Evolutionary conservation across 2,797 vertebrate species (phyloP), one percentile per base, ranked within the genome.

Genomic region (Sebastes umbrosus): DNA sequence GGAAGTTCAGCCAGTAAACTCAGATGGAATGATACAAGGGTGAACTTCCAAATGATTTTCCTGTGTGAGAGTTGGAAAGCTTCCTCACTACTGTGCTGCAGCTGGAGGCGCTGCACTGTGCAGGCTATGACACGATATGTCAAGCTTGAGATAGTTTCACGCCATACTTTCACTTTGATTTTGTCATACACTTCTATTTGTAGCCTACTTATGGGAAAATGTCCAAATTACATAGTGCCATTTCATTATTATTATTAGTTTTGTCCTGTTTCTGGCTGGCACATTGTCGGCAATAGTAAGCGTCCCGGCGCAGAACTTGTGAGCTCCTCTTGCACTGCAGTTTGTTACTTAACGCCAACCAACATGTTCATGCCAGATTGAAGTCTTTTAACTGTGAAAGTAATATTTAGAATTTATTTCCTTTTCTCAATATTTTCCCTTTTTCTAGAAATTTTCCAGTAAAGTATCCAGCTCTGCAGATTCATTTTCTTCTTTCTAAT

Each of bases 1-100:
- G 95, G 95, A 95, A 95, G 92, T 87, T 89, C 87, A 83, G 39
- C 75, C 93, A 90, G 93, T 95, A 96, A 95, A 95, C 92, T 88
- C 73, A 93, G 94, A 96, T 94, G 87, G 73, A 85, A 88, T 59
- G 90, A 94, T 92, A 95, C 82, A 87, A 88, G 90, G 85, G 90
- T 86, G 88, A 92, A 92, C 88, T 90, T 94, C 88, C 84, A 94
- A 94, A 94, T 82, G 79, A 82, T 84, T 92, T 93, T 94, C 91
- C 93, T 95, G 89, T 94, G 89, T 78, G 82, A 90, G 85, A 91
- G 81, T 67, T 84, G 69, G 79, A 91, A 80, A 79, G 71, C 79
- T 63, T 86, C 24, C 60, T 80, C 69, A 60, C 68, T 77, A 57
- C 83, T 74, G 70, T 75, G 73, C 75, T 46, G 82, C 79, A 73